Conservation (phyloP, 2,888 invertebrate genomes). For the Drosophila prolongata region DNA sequence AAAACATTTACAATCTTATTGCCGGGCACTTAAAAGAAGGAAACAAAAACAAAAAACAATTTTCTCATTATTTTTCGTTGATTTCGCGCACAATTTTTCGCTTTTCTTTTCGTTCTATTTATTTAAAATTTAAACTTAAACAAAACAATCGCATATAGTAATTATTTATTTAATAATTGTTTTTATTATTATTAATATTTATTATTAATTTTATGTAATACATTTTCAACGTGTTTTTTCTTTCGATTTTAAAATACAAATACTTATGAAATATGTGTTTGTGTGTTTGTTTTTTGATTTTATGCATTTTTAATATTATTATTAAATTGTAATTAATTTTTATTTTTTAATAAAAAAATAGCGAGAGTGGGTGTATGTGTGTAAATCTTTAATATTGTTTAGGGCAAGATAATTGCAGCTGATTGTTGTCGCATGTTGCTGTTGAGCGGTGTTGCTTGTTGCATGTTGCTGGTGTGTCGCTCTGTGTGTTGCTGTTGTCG, state of each 20-base stretch:
- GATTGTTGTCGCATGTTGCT: constrained; percentile 24
- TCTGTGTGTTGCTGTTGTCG: constrained; percentile 27
- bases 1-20: constrained; percentile 82
- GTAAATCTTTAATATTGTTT: constrained; percentile 48
- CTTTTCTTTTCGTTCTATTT: constrained; percentile 28
- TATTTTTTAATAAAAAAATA: constrained; percentile 62
- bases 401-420: constrained; percentile 76
- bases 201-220: constrained; percentile 72
- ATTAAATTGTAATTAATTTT: constrained; percentile 67
- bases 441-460: constrained; percentile 4
- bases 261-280: constrained; percentile 58
- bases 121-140: constrained; percentile 72
- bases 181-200: constrained; percentile 48
- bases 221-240: constrained; percentile 72
- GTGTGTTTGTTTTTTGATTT: constrained; percentile 36
- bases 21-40: constrained; percentile 65
- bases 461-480: constrained; percentile 22
- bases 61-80: constrained; percentile 35
- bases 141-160: constrained; percentile 75
- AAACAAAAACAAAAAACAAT: constrained; percentile 46
- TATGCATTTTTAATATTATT: constrained; percentile 48
- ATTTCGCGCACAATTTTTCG: constrained; percentile 27
- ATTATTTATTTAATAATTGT: constrained; percentile 49
- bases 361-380: constrained; percentile 49
- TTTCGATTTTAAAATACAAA: constrained; percentile 68